Percentiles rank a stretch among this genome's conserved stretches.
Evolutionary conservation across 2,113 vertebrate species (phyloP).

Genomic region (Serilophus lunatus): DNA sequence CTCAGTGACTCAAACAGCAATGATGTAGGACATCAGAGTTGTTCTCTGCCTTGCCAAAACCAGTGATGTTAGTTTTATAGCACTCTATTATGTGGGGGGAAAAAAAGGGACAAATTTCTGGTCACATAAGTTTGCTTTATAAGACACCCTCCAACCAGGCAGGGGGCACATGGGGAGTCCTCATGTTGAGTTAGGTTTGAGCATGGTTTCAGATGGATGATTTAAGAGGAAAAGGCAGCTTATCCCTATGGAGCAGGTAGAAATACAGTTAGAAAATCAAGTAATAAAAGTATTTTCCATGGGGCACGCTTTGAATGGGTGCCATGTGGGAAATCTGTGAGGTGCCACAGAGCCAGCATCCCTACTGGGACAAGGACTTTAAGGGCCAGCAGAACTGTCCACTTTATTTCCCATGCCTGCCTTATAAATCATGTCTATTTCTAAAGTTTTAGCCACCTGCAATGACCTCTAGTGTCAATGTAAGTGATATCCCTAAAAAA

Average conservation of each 20-base stretch:
- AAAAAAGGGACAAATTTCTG: neutral
- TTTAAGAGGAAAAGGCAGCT: neutral
- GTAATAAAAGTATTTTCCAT: neutral
- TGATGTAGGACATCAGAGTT: neutral
- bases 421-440: neutral
- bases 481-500: neutral
- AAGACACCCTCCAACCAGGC: neutral
- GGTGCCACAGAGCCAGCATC: neutral
- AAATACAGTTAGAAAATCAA: neutral
- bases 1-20: neutral
- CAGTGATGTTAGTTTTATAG: neutral
- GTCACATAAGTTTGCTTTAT: neutral
- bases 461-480: neutral
- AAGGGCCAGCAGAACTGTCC: neutral
- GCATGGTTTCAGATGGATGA: accelerated
- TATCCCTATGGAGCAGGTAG: neutral
- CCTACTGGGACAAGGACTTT: neutral
- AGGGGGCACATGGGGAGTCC: neutral
- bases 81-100: neutral
- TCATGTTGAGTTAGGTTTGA: accelerated
- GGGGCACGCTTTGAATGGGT: neutral
- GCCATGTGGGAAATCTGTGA: neutral
- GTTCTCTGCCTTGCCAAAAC: neutral
- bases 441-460: neutral
- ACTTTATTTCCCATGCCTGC: neutral